phyloP scores from a whole-genome alignment of 1,140 invertebrate species.

The Drosophila murphyi region DNA sequence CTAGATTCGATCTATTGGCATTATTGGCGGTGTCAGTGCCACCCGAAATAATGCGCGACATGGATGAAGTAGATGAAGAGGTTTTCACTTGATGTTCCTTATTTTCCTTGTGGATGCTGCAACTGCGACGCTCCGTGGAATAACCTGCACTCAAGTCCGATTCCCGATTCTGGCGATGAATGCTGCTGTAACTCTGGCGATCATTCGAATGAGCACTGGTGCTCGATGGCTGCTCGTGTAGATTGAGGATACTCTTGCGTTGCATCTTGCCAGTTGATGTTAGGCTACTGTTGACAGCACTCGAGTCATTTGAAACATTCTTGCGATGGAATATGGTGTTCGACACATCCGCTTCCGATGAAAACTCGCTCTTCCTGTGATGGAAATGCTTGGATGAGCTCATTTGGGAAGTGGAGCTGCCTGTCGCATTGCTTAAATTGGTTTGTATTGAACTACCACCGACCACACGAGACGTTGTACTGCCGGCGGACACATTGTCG shows the following conservation, averaged over 20 bases:
- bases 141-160: slow-evolving; percentile 69
- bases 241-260: slow-evolving; percentile 91
- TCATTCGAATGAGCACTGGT: slow-evolving; percentile 83
- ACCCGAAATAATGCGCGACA: slow-evolving; percentile 71
- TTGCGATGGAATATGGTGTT: slow-evolving; percentile 92
- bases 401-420: slow-evolving; percentile 38
- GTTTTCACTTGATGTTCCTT: slow-evolving; percentile 69
- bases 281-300: slow-evolving; percentile 85
- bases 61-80: slow-evolving; percentile 56
- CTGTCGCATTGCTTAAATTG: slow-evolving; percentile 23
- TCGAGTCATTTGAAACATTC: slow-evolving; percentile 83
- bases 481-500: slow-evolving; percentile 16
- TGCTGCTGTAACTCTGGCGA: slow-evolving; percentile 90
- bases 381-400: slow-evolving; percentile 74
- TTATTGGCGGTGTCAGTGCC: slow-evolving; percentile 23
- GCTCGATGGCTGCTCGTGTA: slow-evolving; percentile 88
- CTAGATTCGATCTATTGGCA: slow-evolving; percentile 84
- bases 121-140: slow-evolving; percentile 87
- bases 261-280: slow-evolving; percentile 91
- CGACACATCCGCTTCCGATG: slow-evolving; percentile 89
- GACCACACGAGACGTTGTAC: slow-evolving; percentile 17
- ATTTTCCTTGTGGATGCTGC: slow-evolving; percentile 88
- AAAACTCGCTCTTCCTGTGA: slow-evolving; percentile 90
- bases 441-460: slow-evolving; percentile 21
- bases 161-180: slow-evolving; percentile 88